Evolutionary conservation across 64 coral and sea anemone species (phyloP).

Genomic region (Montipora capricornis): DNA sequence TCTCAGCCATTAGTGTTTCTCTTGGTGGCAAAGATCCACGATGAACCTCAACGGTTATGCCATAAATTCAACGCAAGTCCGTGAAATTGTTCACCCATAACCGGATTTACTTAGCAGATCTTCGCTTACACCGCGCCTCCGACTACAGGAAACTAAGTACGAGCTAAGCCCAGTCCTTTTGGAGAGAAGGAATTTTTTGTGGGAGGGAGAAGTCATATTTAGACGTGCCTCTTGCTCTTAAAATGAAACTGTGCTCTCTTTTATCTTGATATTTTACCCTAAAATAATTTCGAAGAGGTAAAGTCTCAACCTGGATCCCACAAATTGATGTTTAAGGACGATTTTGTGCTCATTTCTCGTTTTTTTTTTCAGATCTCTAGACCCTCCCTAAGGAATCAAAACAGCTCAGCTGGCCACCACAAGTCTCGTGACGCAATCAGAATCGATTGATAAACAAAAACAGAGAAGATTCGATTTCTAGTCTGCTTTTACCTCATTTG

Average conservation of each 20-base stretch:
- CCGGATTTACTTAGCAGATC: neutral
- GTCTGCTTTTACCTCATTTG: neutral
- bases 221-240: neutral
- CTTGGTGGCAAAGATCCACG: neutral
- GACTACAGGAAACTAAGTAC: neutral
- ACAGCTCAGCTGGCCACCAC: neutral
- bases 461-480: conserved; percentile 29
- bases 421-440: conserved; percentile 40
- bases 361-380: neutral
- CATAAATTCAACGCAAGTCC: conserved; percentile 1
- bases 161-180: neutral
- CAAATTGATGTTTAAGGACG: neutral
- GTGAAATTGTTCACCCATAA: neutral
- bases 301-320: neutral
- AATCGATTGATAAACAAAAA: conserved; percentile 34
- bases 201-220: neutral
- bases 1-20: conserved; percentile 30
- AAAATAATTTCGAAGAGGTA: neutral
- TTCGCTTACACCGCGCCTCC: conserved; percentile 26
- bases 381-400: neutral
- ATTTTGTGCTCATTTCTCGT: neutral
- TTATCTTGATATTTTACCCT: too few species aligned
- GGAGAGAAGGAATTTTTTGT: neutral
- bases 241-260: neutral
- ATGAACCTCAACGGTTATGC: neutral